Conservation (phyloP, 2,888 invertebrate species). For the Pachydiplax longipennis region DNA sequence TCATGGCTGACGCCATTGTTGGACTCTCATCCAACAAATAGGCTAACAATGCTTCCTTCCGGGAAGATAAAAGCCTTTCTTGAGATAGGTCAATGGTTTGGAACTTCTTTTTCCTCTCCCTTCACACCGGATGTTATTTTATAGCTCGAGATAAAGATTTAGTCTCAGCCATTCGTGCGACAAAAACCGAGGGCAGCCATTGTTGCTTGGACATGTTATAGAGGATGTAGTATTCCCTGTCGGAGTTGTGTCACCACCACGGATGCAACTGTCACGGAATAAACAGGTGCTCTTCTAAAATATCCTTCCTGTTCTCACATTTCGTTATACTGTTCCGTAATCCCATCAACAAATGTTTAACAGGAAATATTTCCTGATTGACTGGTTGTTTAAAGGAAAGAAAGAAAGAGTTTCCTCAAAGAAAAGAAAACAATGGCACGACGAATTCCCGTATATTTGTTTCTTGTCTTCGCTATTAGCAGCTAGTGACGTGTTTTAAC, state of each 20-base stretch:
- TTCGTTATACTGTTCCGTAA: too few species aligned
- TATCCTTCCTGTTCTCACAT: too few species aligned
- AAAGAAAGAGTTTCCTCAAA: too few species aligned
- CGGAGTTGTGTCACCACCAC: not conserved
- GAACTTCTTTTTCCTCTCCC: not conserved
- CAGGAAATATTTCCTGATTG: too few species aligned
- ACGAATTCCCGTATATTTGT: too few species aligned
- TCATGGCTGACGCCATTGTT: not conserved
- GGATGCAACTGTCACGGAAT: not conserved
- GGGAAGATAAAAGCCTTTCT: not conserved
- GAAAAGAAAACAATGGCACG: too few species aligned
- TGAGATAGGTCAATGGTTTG: not conserved
- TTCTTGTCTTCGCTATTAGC: too few species aligned
- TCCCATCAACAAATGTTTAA: too few species aligned
- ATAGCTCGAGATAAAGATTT: not conserved
- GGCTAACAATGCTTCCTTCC: not conserved
- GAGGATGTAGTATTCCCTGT: not conserved
- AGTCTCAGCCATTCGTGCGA: not conserved
- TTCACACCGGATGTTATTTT: not conserved
- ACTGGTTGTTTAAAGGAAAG: too few species aligned
- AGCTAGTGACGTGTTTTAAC: too few species aligned
- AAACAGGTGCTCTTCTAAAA: not conserved
- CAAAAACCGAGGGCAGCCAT: not conserved
- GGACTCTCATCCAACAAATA: not conserved
- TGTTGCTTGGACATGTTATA: not conserved